Base-by-base conservation (phyloP, 2,113 vertebrate genomes). In the Platysternon megacephalum region DNA sequence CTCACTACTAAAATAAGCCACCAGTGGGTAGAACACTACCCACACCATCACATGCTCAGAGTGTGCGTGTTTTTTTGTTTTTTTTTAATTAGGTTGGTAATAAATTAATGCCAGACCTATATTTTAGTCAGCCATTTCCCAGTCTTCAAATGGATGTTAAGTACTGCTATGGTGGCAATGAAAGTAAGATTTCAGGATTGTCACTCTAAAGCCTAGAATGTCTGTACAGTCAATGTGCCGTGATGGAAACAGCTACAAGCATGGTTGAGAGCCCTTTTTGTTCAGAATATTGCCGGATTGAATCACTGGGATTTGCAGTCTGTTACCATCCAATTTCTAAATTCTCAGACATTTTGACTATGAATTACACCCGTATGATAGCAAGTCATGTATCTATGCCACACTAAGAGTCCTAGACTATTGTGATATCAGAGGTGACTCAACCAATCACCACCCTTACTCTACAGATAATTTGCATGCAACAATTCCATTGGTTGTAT, bases 61-160 rank as follows among this genome's bases (percentile, higher is more conserved):
- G 16, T 21, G 35, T 68, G 17, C 32, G 4, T 61, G 58, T 13
- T 53, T 53, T 22, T 53, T 53, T 42, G 29, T 53, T 53, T 22
- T 53, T 53, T 42, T 85, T 78, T 84, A 4, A 84, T 82, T 42
- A 39, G 5, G 11, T 3, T 4, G 24, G 19, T 32, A 93, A 78
- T 81, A 81, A 94, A 56, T 0, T 1, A 3, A 10, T 39, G 9
- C 24, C 51, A 0, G 0, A 35, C 0, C 53, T 88, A 7, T 53
- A 79, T 0, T 0, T 28, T 52, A 11, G 29, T 92, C 17, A 3
- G 0, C 56, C 80, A 68, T 79, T 94, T 76, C 55, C 21, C 39
- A 55, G 0, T 32, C 80, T 21, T 88, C 35, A 82, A 53, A 83
- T 49, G 49, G 19, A 51, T 11, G 35, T 16, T 11, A 56, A 84